Evolutionary conservation across 2,113 vertebrate species (phyloP).

Genomic region (Trematomus loennbergii): DNA sequence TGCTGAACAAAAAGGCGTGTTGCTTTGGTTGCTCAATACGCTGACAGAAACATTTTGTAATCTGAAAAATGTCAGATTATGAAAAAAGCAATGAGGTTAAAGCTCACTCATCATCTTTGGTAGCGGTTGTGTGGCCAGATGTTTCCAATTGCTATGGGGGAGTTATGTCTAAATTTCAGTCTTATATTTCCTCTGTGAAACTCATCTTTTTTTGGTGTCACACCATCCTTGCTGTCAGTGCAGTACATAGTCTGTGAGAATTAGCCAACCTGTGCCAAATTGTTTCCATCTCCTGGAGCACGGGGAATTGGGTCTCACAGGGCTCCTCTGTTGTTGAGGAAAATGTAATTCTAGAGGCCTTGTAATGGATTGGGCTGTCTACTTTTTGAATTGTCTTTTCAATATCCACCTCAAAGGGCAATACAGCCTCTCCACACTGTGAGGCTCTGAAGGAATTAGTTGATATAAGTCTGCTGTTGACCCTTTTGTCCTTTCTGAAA

Average conservation of each 20-base stretch:
- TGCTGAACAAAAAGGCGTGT: slow-evolving; percentile 28
- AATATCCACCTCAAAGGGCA: slow-evolving; percentile 65
- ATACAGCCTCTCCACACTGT: slow-evolving; percentile 10
- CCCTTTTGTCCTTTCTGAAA: slow-evolving; percentile 24
- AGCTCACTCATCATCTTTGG: slow-evolving; percentile 28
- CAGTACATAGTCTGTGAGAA: slow-evolving; percentile 57
- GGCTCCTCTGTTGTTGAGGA: slow-evolving; percentile 60
- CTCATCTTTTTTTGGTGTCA: slow-evolving; percentile 11
- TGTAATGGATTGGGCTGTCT: slow-evolving; percentile 75
- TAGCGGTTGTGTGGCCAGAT: slow-evolving; percentile 46
- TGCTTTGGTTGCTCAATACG: slow-evolving; percentile 15
- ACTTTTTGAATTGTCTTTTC: slow-evolving; percentile 58
- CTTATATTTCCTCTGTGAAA: slow-evolving; percentile 13
- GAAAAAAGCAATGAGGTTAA: slow-evolving; percentile 19
- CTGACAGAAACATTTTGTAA: slow-evolving; percentile 21
- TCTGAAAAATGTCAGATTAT: background rate
- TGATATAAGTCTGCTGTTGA: slow-evolving; percentile 39
- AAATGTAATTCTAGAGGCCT: slow-evolving; percentile 69
- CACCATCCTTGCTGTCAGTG: slow-evolving; percentile 51
- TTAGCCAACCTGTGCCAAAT: slow-evolving; percentile 57
- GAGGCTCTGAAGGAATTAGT: slow-evolving; percentile 33
- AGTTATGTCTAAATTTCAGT: slow-evolving; percentile 42
- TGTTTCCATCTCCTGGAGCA: slow-evolving; percentile 68
- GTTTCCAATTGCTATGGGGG: slow-evolving; percentile 20
- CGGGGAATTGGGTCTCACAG: slow-evolving; percentile 43